Evolutionary conservation across 2,888 invertebrate genomes (phyloP).

Genomic region (Agrypnus murinus): DNA sequence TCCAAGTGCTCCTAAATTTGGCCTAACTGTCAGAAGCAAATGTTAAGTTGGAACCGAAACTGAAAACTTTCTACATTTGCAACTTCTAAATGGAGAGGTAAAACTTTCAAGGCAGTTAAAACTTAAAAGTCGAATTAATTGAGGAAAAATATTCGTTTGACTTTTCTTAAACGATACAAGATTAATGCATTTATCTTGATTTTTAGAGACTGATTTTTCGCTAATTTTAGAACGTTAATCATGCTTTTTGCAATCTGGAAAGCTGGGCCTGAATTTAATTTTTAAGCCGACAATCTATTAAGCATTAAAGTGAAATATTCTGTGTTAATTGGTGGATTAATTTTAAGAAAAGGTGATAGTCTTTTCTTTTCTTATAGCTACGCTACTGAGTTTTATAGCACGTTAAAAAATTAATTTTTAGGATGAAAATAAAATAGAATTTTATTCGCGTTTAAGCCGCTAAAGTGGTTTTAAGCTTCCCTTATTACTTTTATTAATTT

Average conservation of each 20-base stretch:
- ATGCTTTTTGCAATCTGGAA: too few relatives aligned
- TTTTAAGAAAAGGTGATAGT: too few relatives aligned
- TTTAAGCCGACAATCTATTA: too few relatives aligned
- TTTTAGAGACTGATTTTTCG: too few relatives aligned
- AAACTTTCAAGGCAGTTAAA: slow-evolving; percentile 47
- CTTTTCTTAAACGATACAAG: slow-evolving; percentile 33
- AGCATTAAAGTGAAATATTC: too few relatives aligned
- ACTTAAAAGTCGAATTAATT: slow-evolving; percentile 45
- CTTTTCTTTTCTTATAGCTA: too few relatives aligned
- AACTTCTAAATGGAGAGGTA: slow-evolving; percentile 50
- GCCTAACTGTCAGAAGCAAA: slow-evolving; percentile 46
- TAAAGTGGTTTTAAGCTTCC: slow-evolving; percentile 15
- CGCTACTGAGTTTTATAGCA: too few relatives aligned
- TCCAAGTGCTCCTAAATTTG: slow-evolving; percentile 44
- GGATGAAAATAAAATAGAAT: slow-evolving; percentile 11
- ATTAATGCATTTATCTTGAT: slow-evolving; percentile 29
- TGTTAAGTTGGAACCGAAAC: slow-evolving; percentile 46
- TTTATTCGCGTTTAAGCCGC: slow-evolving; percentile 13
- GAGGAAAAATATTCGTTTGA: slow-evolving; percentile 34
- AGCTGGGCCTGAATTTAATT: too few relatives aligned
- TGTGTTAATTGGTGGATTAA: too few relatives aligned
- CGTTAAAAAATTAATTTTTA: too few relatives aligned
- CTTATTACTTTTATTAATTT: slow-evolving; percentile 28
- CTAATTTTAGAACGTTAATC: too few relatives aligned
- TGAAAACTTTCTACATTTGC: slow-evolving; percentile 51